Conservation (phyloP, 1,140 invertebrate species). For the Anoplolepis gracilipes region DNA sequence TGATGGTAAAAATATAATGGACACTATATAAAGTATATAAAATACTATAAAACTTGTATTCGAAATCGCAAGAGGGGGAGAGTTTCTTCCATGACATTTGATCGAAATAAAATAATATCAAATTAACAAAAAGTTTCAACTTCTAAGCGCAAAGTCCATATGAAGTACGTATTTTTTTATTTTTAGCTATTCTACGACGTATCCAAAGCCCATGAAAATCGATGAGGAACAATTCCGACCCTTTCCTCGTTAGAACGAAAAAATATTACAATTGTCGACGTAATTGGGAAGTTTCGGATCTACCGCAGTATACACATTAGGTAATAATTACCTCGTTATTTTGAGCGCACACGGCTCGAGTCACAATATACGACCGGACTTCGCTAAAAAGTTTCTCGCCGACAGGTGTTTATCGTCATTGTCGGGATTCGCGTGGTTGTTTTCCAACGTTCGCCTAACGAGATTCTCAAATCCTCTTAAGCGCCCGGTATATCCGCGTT, state of each 20-base stretch:
- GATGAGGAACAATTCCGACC: background rate
- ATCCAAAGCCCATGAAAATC: too few relatives aligned
- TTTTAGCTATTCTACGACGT: too few relatives aligned
- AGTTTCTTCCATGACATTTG: background rate
- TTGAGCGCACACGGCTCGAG: slow-evolving; percentile 9
- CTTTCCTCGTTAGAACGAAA: background rate
- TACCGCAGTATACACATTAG: slow-evolving; percentile 21
- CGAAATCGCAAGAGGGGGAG: too few relatives aligned
- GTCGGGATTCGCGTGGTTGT: slow-evolving; percentile 81
- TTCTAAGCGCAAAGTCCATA: too few relatives aligned
- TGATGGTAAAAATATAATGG: too few relatives aligned
- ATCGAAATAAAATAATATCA: background rate
- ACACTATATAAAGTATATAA: too few relatives aligned
- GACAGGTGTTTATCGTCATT: slow-evolving; percentile 69
- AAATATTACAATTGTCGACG: background rate
- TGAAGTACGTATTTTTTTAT: background rate
- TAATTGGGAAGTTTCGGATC: slow-evolving; percentile 27
- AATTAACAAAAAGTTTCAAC: too few relatives aligned
- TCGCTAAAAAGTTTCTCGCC: slow-evolving; percentile 49
- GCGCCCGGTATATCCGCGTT: slow-evolving; percentile 69
- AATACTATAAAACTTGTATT: too few relatives aligned
- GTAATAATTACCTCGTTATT: slow-evolving; percentile 48
- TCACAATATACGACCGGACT: slow-evolving; percentile 46
- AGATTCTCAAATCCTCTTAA: slow-evolving; percentile 83
- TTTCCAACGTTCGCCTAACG: slow-evolving; percentile 82